A percentile compares a stretch with the other conserved stretches of the same genome.
phyloP scores from a whole-genome alignment of 2,113 vertebrate genomes.

The Podarcis raffonei region DNA sequence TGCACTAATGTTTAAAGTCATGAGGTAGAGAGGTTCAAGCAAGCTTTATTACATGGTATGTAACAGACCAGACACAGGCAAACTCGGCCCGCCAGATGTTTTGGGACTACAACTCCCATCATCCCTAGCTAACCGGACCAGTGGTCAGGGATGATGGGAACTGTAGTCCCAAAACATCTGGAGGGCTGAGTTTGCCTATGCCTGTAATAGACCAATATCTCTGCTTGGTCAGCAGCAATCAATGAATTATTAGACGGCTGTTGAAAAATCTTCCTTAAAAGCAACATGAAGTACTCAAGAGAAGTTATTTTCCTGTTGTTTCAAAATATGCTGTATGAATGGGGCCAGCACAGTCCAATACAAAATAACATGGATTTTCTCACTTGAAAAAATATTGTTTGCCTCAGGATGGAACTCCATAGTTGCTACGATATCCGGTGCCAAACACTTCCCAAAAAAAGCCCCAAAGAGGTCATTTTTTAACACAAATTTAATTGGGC shows the following conservation, averaged over 20 bases:
- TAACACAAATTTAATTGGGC: not conserved
- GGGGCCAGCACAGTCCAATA: not conserved
- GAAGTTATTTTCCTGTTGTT: constrained; percentile 33
- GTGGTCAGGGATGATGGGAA: no score
- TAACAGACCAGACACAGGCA: no score
- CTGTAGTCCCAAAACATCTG: no score
- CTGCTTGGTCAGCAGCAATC: not conserved
- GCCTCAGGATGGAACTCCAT: not conserved
- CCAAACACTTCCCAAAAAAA: not conserved
- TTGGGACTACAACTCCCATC: no score
- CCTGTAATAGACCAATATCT: constrained; percentile 48
- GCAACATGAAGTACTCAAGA: not conserved
- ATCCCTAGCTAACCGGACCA: no score
- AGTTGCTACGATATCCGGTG: not conserved
- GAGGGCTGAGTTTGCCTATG: no score
- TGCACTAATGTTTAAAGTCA: not conserved
- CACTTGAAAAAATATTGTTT: not conserved
- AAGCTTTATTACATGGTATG: constrained; percentile 41
- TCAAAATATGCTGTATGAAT: constrained; percentile 19
- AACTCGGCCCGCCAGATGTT: no score
- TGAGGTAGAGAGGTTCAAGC: not conserved
- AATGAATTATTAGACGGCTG: constrained; percentile 56
- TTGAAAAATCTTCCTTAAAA: constrained; percentile 48
- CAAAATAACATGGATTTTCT: constrained; percentile 20
- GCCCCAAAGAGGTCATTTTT: not conserved